Evolutionary conservation across 2,888 invertebrate species (phyloP).

Genomic region (Drosophila mimica): DNA sequence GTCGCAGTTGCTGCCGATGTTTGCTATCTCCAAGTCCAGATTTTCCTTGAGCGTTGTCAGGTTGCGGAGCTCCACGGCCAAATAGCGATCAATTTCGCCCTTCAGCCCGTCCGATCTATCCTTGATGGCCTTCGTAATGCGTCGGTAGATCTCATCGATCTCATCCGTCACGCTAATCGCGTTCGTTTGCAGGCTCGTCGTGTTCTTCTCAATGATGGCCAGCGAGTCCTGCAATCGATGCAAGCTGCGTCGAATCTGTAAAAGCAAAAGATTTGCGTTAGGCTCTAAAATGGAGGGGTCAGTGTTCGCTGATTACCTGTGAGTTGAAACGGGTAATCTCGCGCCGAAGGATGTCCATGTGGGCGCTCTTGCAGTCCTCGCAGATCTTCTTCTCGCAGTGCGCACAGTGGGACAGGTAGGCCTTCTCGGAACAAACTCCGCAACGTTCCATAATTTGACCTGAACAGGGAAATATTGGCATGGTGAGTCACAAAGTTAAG

Average conservation of each 20-base stretch:
- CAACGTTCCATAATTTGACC: constrained; percentile 96
- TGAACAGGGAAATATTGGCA: constrained; percentile 36
- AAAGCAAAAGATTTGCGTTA: not conserved
- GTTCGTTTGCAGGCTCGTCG: constrained; percentile 94
- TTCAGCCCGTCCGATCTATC: constrained; percentile 94
- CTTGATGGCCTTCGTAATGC: constrained; percentile 94
- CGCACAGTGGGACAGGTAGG: constrained; percentile 94
- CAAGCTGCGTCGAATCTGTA: constrained; percentile 91
- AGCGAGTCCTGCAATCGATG: constrained; percentile 95
- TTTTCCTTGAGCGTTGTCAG: constrained; percentile 95
- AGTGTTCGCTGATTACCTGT: constrained; percentile 86
- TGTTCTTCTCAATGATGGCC: constrained; percentile 94
- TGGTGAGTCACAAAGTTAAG: not conserved
- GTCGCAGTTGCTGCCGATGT: constrained; percentile 98
- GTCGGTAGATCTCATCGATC: constrained; percentile 95
- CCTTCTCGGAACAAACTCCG: constrained; percentile 96
- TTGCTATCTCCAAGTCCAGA: constrained; percentile 96
- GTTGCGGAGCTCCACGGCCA: constrained; percentile 94
- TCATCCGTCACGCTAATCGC: constrained; percentile 96
- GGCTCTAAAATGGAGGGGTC: rapidly evolving
- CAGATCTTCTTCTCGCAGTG: constrained; percentile 99
- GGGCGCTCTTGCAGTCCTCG: constrained; percentile 97
- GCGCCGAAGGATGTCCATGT: constrained; percentile 96
- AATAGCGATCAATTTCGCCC: constrained; percentile 96
- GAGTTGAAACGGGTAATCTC: constrained; percentile 96